Conservation (phyloP, 2,797 vertebrate species). For the Eulemur coronatus region DNA sequence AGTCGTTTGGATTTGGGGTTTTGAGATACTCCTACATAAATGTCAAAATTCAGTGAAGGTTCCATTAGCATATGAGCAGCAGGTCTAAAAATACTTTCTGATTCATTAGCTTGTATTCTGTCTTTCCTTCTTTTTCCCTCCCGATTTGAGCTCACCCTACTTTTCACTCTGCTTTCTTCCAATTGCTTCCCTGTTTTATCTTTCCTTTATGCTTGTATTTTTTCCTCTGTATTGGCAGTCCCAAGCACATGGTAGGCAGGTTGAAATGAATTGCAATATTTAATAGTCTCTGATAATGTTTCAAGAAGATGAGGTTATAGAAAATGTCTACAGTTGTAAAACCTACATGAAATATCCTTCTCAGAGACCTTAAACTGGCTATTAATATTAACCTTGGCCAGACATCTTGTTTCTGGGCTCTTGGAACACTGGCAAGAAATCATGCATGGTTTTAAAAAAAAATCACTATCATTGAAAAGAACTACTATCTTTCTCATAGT, state of each 20-base stretch:
- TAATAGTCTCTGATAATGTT: background rate
- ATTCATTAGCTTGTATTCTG: background rate
- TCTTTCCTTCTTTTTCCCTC: background rate
- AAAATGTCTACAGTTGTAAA: slow-evolving; percentile 39
- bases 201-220: background rate
- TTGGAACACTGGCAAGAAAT: slow-evolving; percentile 27
- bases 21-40: background rate
- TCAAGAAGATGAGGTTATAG: slow-evolving; percentile 25
- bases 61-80: background rate
- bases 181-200: background rate
- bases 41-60: background rate
- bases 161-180: background rate
- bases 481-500: background rate
- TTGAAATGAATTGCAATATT: slow-evolving; percentile 12
- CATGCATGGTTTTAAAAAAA: background rate
- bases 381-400: slow-evolving; percentile 42
- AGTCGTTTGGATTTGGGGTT: background rate
- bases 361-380: background rate
- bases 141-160: background rate
- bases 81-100: background rate
- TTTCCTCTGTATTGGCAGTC: background rate
- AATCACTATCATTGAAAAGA: background rate
- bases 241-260: background rate
- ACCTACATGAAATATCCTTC: background rate
- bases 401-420: slow-evolving; percentile 10